A percentile compares a stretch with the other conserved stretches of the same genome.
These are phyloP conservation scores for Microcaecilia unicolor DNA, from an alignment of 2,797 vertebrate species.

Conservation along the genomic window DNA sequence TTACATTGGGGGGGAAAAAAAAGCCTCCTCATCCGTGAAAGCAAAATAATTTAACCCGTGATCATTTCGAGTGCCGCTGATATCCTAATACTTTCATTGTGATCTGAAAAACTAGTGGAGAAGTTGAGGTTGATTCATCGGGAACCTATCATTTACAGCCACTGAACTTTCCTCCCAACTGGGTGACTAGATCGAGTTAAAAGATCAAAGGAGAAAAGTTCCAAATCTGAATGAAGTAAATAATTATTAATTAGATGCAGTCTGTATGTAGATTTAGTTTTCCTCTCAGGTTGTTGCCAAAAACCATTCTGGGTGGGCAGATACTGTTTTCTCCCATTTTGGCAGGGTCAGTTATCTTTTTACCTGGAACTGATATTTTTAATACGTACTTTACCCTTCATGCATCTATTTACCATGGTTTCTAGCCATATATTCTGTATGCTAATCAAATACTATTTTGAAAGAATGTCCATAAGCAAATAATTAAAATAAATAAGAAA, in stretches of 20 bases:
- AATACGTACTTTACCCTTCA: too few species aligned
- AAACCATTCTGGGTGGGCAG: too few species aligned
- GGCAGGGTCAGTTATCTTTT: too few species aligned
- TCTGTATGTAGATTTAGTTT: too few species aligned
- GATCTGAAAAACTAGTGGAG: constrained; percentile 32
- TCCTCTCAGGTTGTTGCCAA: too few species aligned
- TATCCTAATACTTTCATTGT: constrained; percentile 61
- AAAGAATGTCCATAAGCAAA: too few species aligned
- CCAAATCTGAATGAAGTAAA: constrained; percentile 3
- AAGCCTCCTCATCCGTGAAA: constrained; percentile 78
- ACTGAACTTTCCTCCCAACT: constrained; percentile 37
- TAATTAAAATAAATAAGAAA: too few species aligned
- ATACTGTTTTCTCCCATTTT: too few species aligned
- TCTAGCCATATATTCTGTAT: too few species aligned
- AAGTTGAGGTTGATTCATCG: constrained; percentile 32
- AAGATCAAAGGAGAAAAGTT: constrained; percentile 25
- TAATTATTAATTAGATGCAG: constrained; percentile 11
- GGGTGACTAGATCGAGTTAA: constrained; percentile 19
- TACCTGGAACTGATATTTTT: too few species aligned
- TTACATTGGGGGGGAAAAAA: constrained; percentile 65
- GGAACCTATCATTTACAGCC: constrained; percentile 49
- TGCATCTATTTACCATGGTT: too few species aligned
- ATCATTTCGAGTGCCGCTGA: constrained; percentile 65
- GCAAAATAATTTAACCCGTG: constrained; percentile 78
- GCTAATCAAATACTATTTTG: too few species aligned